Evolutionary conservation across 2,888 invertebrate species (phyloP).

Genomic region (Amblyteles armatorius): DNA sequence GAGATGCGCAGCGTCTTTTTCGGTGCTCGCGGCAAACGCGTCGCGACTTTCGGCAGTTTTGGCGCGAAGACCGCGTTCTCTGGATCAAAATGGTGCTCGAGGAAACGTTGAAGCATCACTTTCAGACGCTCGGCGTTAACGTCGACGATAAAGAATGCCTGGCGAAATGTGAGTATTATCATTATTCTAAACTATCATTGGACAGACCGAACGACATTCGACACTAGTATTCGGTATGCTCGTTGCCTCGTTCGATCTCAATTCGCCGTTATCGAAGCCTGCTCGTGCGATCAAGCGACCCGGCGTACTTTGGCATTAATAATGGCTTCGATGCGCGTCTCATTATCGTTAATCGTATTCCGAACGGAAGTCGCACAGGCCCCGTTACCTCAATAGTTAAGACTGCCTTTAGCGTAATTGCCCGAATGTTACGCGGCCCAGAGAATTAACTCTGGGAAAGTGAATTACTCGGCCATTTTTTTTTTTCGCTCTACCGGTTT

Average conservation of each 20-base stretch:
- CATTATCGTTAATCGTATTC: conserved; percentile 57
- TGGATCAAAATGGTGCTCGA: conserved; percentile 77
- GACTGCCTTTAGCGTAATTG: conserved; percentile 28
- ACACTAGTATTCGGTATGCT: not conserved
- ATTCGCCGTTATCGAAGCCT: conserved; percentile 25
- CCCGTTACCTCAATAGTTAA: not conserved
- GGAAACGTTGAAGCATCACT: conserved; percentile 75
- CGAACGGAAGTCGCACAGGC: conserved; percentile 42
- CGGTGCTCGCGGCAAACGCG: conserved; percentile 10
- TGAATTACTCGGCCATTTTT: conserved; percentile 15
- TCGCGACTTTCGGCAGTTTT: conserved; percentile 70
- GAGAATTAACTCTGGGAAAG: not conserved
- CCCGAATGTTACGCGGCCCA: not conserved
- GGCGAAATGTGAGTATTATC: conserved; percentile 79
- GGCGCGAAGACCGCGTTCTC: conserved; percentile 76
- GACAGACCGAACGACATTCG: not conserved
- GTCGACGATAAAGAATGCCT: conserved; percentile 72
- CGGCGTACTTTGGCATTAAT: conserved; percentile 42
- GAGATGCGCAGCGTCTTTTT: conserved; percentile 2
- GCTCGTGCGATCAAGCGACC: conserved; percentile 7
- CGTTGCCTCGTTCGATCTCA: not conserved
- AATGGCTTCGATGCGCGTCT: conserved; percentile 43
- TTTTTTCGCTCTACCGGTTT: conserved; percentile 41
- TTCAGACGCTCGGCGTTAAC: conserved; percentile 74
- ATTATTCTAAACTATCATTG: not conserved